Percentiles rank a stretch among this genome's conserved stretches.
These are phyloP conservation scores for Setophaga coronata DNA, from an alignment of 2,113 vertebrate genomes.

Conservation along the genomic window DNA sequence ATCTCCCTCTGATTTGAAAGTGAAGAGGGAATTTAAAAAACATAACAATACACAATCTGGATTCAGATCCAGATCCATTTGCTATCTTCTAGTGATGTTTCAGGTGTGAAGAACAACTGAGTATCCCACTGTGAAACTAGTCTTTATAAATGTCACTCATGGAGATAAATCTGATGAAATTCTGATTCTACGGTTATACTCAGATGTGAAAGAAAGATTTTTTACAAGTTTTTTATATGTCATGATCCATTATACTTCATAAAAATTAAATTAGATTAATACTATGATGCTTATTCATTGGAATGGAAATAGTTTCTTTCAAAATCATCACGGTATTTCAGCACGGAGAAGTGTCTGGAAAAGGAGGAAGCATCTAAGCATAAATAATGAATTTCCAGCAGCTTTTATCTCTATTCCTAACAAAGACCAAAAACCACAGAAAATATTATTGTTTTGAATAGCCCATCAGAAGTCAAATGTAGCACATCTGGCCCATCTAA, in stretches of 20 bases:
- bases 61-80: background rate
- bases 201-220: background rate
- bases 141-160: background rate
- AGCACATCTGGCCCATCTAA: background rate
- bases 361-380: background rate
- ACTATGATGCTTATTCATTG: background rate
- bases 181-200: background rate
- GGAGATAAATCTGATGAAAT: background rate
- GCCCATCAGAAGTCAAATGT: background rate
- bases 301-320: background rate
- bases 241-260: background rate
- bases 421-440: background rate
- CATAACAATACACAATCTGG: background rate
- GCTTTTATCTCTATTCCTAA: background rate
- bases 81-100: conserved; percentile 28
- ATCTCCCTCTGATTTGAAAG: background rate
- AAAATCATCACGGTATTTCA: background rate
- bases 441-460: background rate
- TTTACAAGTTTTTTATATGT: background rate
- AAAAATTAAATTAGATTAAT: background rate
- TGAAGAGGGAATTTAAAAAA: background rate
- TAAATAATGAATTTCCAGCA: background rate
- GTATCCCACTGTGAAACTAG: background rate
- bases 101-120: conserved; percentile 32
- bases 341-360: background rate